Percentiles rank a stretch among this genome's conserved stretches.
phyloP scores from a whole-genome alignment of 1,140 invertebrate species.

The Cotesia typhae region DNA sequence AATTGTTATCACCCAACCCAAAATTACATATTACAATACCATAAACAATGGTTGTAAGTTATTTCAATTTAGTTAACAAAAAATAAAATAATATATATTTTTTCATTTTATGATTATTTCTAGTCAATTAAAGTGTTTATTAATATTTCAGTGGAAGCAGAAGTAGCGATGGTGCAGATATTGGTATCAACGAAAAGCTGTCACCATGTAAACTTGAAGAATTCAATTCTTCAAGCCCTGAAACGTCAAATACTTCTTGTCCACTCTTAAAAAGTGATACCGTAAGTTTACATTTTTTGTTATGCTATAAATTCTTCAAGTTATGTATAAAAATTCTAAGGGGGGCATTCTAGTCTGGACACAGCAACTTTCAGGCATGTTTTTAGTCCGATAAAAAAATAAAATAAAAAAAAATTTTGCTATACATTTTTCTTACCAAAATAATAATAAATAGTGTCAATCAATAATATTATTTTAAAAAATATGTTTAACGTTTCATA shows the following conservation, averaged over 20 bases:
- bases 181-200: slow-evolving; percentile 59
- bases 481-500: slow-evolving; percentile 1
- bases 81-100: slow-evolving; percentile 9
- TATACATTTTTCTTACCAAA: no score
- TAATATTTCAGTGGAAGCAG: slow-evolving; percentile 58
- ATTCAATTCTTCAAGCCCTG: slow-evolving; percentile 60
- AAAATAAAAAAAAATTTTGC: no score
- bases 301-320: no score
- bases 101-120: neutral
- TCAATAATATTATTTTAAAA: neutral
- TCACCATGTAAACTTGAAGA: slow-evolving; percentile 61
- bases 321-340: no score
- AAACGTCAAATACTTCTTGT: slow-evolving; percentile 60
- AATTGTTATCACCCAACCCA: slow-evolving; percentile 50
- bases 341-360: no score
- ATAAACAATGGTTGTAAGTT: slow-evolving; percentile 52
- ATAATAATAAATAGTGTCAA: slow-evolving; percentile 1
- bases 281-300: slow-evolving; percentile 46
- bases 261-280: slow-evolving; percentile 58
- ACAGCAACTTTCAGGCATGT: no score
- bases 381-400: no score
- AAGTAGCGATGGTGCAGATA: slow-evolving; percentile 62
- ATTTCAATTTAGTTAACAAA: neutral
- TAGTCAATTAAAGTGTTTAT: slow-evolving; percentile 44
- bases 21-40: slow-evolving; percentile 37